Evolutionary conservation across 1,140 invertebrate species (phyloP), one percentile per base, ranked within the genome.

Genomic region (Papilio aristodemus): DNA sequence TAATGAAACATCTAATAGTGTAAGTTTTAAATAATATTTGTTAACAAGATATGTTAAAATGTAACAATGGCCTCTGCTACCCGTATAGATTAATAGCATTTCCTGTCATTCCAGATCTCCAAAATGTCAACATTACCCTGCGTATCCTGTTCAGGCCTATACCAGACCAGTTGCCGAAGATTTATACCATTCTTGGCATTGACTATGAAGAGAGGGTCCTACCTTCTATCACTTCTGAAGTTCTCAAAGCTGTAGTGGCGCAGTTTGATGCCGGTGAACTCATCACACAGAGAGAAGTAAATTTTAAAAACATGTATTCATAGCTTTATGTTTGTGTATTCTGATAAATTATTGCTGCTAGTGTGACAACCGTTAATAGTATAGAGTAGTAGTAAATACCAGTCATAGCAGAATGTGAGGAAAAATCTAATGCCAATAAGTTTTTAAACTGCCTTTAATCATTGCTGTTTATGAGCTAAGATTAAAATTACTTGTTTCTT

Each of bases 181-280:
- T 99, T 78, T 99, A 98, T 88, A 97, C 96, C 14, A 99, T 98
- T 79, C 93, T 99, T 54, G 99, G 99, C 78, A 91, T 97, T 76
- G 99, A 99, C 92, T 99, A 99, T 91, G 99, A 99, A 90, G 99
- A 99, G 89, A 94, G 99, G 91, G 98, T 99, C 57, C 90, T 99
- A 37, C 99, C 99, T 17, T 99, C 99, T 0, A 99, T 99, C 85
- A 99, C 98, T 6, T 98, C 97, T 86, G 99, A 99, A 95, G 98
- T 99, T 11, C 90, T 99, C 22, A 99, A 99, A 93, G 97, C 99
- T 76, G 98, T 99, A 73, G 99, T 99, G 19, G 99, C 99, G 60
- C 98, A 99, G 86, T 99, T 99, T 93, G 99, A 99, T 95, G 99
- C 99, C 76, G 97, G 98, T 78, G 99, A 99, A 93, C 93, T 99